Base-by-base conservation (phyloP, 1,140 invertebrate genomes). In the Onthophagus taurus region DNA sequence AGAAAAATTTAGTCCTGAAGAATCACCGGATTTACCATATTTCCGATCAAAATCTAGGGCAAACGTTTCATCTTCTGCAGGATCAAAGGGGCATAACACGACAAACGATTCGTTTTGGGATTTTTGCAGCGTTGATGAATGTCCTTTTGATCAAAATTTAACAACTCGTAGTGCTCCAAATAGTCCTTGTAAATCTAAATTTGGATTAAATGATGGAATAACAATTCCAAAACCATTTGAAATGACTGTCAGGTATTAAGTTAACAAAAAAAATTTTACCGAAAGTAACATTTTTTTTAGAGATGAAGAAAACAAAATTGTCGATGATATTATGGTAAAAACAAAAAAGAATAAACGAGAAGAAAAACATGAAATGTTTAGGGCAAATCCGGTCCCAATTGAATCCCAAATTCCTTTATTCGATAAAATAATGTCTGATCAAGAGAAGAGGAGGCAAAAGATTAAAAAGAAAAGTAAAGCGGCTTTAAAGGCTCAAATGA, bases 371-470 rank as follows among this genome's bases (percentile, higher is more conserved):
- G 52, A 61, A 53, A 54, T 60, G 45, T 76, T 77, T 45, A 65
- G 66, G 44, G 71, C 73, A 4, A 71, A 72, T 52, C 75, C 77
- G n/a, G 69, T 82, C 30, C 80, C 80, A 3, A 72, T 81, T 14
- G 76, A 79, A 43, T 81, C 79, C 0, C 71, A 75, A 50, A 74
- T 83, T 46, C 78, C 76, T 1, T 63, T 82, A 2, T 83, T 80
- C 45, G 73, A 83, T 54, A 81, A 80, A 64, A 72, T 83, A 41
- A 60, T 81, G 36, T 73, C 75, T 44, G 77, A 80, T 46, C 78
- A 81, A 61, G 77, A 81, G 58, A 74, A 75, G 66, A 76, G 78
- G 79, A 64, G 73, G 45, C 65, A 66, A 31, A 65, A 71, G 26
- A 64, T 69, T 8, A 72, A 73, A 54, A 69, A 71, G 47, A 70